Conservation (phyloP, 2,888 invertebrate species). For the Microdon myrmicae region DNA sequence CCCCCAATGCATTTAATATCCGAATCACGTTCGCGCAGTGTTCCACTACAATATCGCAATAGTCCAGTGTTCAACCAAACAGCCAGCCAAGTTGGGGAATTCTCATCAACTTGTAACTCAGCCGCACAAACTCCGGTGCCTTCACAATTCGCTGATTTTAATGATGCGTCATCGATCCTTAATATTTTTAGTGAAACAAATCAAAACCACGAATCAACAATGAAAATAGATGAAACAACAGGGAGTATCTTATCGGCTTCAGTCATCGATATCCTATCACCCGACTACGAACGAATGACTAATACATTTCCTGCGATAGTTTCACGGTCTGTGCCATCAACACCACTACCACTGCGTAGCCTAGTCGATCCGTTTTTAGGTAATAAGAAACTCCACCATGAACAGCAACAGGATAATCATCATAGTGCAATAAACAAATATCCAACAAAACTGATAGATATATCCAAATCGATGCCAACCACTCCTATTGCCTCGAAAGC, state of each 20-base stretch:
- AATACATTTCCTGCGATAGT: slow-evolving; percentile 62
- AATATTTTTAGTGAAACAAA: slow-evolving; percentile 54
- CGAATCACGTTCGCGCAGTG: slow-evolving; percentile 79
- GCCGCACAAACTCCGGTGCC: slow-evolving; percentile 77
- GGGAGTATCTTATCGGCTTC: slow-evolving; percentile 37
- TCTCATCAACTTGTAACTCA: slow-evolving; percentile 71
- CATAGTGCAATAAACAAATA: slow-evolving; percentile 43
- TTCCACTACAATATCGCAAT: slow-evolving; percentile 72
- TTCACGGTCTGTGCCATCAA: slow-evolving; percentile 77
- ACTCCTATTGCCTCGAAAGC: slow-evolving; percentile 73
- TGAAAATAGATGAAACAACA: slow-evolving; percentile 34
- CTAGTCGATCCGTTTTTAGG: slow-evolving; percentile 34
- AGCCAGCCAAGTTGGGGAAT: slow-evolving; percentile 54
- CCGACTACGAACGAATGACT: slow-evolving; percentile 60
- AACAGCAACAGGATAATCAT: slow-evolving; percentile 49
- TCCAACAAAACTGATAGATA: slow-evolving; percentile 65
- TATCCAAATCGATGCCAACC: slow-evolving; percentile 81
- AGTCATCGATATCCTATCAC: slow-evolving; percentile 59
- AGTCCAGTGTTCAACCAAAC: slow-evolving; percentile 60
- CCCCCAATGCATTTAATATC: slow-evolving; percentile 56
- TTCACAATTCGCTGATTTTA: slow-evolving; percentile 78
- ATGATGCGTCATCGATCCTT: slow-evolving; percentile 58
- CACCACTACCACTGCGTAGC: slow-evolving; percentile 70
- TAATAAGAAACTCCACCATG: slow-evolving; percentile 24
- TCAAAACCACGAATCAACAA: slow-evolving; percentile 33